Base-by-base conservation (phyloP, 2,797 vertebrate species). In the Coendou prehensilis region DNA sequence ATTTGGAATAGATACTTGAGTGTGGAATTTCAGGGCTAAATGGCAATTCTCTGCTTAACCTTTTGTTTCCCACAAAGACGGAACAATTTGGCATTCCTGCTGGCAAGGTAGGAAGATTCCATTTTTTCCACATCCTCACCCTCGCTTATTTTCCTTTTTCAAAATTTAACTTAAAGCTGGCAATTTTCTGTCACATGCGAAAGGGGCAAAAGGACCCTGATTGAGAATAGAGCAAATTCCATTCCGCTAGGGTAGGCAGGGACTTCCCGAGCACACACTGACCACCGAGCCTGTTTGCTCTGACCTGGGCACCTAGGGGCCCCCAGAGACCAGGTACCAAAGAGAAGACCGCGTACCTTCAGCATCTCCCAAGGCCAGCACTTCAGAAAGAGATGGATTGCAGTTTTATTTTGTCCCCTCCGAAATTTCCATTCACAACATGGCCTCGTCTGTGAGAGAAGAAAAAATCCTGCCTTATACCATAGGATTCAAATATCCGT, bases 341-440 rank as follows among this genome's bases (percentile, higher is more conserved):
- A 76, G 59, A 83, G 54, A 61, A 75, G 47, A 52, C 8, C 0
- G 75, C 71, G 23, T 15, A 75, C n/a, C 22, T 91, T 87, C 18
- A 33, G 45, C 54, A 26, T 64, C n/a, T 26, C 6, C 54, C 26
- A 41, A 81, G 37, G 56, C 63, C 61, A 73, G 69, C 28, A 76
- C n/a, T n/a, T 87, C 69, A 97, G 97, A 97, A 93, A 98, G 95
- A 98, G 97, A 97, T 89, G 7, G 2, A 98, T 83, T 94, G 98
- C 98, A 95, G 97, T 87, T 98, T 98, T 97, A 98, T 95, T 98
- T 97, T 96, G 84, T 98, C 96, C 95, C 98, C 97, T 95, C 94
- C 71, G 96, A 96, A 98, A 98, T 95, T 97, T 98, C 96, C 97
- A 94, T 96, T 30, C 87, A 97, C 93, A 96, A 92, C 94, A 89